phyloP scores from a whole-genome alignment of 2,113 vertebrate genomes.

The Paraplagusia blochii region DNA sequence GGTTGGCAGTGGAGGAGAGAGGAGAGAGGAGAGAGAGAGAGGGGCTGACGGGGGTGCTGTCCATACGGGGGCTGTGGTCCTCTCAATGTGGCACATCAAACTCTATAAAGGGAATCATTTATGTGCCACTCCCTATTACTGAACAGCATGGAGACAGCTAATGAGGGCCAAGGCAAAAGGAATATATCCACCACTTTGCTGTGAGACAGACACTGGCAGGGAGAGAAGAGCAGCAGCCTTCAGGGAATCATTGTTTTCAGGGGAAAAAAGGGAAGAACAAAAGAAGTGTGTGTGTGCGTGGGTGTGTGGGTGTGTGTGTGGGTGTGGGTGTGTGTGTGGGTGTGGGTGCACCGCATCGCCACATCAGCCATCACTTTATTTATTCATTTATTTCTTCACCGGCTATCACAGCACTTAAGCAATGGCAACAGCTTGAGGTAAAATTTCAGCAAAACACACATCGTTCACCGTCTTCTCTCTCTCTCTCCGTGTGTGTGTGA shows the following conservation, averaged over 20 bases:
- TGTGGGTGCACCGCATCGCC: constrained; percentile 33
- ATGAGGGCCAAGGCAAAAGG: constrained; percentile 82
- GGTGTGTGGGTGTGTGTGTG: constrained; percentile 30
- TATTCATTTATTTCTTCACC: constrained; percentile 65
- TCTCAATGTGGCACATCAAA: constrained; percentile 86
- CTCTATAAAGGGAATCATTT: constrained; percentile 90
- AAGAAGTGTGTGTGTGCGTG: constrained; percentile 54
- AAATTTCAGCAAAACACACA: constrained; percentile 82
- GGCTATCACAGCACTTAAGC: constrained; percentile 65
- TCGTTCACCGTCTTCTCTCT: constrained; percentile 36
- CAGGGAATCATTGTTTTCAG: constrained; percentile 76
- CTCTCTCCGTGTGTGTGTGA: constrained; percentile 57
- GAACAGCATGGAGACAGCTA: constrained; percentile 86
- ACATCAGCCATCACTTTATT: constrained; percentile 62
- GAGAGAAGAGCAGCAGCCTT: constrained; percentile 71
- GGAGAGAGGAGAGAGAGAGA: constrained; percentile 41
- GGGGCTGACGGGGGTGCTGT: constrained; percentile 54
- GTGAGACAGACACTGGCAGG: constrained; percentile 74
- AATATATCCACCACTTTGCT: constrained; percentile 79
- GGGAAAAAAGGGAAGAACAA: constrained; percentile 67
- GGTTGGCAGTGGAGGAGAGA: constrained; percentile 20
- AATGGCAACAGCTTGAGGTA: constrained; percentile 78
- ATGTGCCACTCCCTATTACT: constrained; percentile 83
- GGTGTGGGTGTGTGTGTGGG: constrained; percentile 55
- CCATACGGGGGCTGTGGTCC: constrained; percentile 77